phyloP scores from a whole-genome alignment of 2,113 vertebrate species.

The Amphiprion percula region DNA sequence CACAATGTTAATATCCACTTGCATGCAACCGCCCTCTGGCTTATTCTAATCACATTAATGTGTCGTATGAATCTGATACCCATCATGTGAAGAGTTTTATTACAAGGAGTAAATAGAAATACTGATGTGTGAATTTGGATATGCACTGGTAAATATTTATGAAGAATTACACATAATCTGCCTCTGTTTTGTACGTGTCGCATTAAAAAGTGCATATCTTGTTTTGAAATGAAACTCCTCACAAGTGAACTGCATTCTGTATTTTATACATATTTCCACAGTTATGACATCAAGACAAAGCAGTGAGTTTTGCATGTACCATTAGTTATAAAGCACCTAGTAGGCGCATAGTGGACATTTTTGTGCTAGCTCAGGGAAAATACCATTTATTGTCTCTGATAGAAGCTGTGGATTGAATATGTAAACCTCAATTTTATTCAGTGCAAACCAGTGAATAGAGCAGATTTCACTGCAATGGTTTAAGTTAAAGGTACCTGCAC shows the following conservation, averaged over 20 bases:
- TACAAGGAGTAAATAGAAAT: neutral
- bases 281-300: constrained; percentile 76
- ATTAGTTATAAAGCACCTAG: constrained; percentile 37
- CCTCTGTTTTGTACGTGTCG: neutral
- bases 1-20: constrained; percentile 59
- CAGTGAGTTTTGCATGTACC: constrained; percentile 64
- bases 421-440: constrained; percentile 34
- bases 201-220: neutral
- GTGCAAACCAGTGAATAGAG: constrained; percentile 8
- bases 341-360: constrained; percentile 43
- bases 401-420: constrained; percentile 71
- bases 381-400: constrained; percentile 64
- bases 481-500: constrained; percentile 3
- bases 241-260: neutral
- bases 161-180: constrained; percentile 5
- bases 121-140: neutral
- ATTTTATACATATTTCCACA: constrained; percentile 48
- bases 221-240: constrained; percentile 36
- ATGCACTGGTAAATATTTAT: neutral
- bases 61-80: neutral
- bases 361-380: constrained; percentile 78
- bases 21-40: constrained; percentile 61
- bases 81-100: constrained; percentile 44
- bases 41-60: constrained; percentile 47
- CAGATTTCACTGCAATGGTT: constrained; percentile 13